A percentile compares a stretch with the other conserved stretches of the same genome.
These are phyloP conservation scores for Emydoidea blandingii DNA, from an alignment of 2,797 vertebrate genomes.

Conservation along the genomic window DNA sequence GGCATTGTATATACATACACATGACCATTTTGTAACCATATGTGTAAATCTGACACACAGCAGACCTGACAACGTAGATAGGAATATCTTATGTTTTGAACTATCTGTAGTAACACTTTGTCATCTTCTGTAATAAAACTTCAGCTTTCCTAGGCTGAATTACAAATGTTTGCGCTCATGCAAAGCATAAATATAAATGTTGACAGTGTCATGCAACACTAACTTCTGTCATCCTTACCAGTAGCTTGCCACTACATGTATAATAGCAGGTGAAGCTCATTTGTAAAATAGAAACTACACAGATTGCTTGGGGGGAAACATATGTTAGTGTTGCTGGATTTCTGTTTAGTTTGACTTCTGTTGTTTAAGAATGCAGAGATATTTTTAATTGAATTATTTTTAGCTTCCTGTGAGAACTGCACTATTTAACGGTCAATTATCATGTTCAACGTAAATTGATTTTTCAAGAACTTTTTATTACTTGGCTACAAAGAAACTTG, in stretches of 20 bases:
- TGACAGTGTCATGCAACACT: slow-evolving; percentile 35
- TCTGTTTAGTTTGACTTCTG: background rate
- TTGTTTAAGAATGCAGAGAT: background rate
- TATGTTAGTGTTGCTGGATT: background rate
- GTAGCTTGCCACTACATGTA: background rate
- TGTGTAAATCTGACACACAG: slow-evolving; percentile 23
- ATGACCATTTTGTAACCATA: slow-evolving; percentile 18
- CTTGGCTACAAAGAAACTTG: background rate
- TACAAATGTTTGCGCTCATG: slow-evolving; percentile 60
- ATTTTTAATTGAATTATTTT: background rate
- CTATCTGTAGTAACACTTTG: slow-evolving; percentile 32
- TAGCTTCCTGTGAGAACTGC: background rate
- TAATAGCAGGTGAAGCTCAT: slow-evolving; percentile 18
- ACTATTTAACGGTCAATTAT: background rate
- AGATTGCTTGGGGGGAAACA: background rate
- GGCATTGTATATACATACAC: background rate
- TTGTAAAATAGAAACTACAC: slow-evolving; percentile 15
- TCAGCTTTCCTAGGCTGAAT: slow-evolving; percentile 53
- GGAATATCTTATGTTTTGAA: slow-evolving; percentile 46
- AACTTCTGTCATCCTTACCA: slow-evolving; percentile 60
- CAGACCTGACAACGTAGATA: slow-evolving; percentile 36
- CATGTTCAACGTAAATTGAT: background rate
- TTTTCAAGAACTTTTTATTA: background rate
- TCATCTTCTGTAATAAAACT: slow-evolving; percentile 28
- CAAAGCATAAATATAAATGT: slow-evolving; percentile 50